phyloP scores from a whole-genome alignment of 2,797 vertebrate species.

The Schizopygopsis malacanthus region DNA sequence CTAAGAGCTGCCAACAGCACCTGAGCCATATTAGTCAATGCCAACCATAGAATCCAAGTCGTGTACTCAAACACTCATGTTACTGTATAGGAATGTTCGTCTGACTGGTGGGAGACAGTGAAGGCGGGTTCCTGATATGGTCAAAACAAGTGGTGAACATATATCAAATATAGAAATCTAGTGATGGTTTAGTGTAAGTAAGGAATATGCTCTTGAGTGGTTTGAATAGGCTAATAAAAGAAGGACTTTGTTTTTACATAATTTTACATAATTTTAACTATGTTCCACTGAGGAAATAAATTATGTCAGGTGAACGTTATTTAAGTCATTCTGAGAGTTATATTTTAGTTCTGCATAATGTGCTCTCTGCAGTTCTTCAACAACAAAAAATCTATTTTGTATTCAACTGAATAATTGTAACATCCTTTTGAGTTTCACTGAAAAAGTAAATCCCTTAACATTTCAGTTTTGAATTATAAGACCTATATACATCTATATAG shows the following conservation, averaged over 20 bases:
- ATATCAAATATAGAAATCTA: constrained; percentile 1
- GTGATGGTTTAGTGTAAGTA: background rate
- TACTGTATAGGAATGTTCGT: constrained; percentile 43
- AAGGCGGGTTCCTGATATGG: constrained; percentile 26
- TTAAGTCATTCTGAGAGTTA: background rate
- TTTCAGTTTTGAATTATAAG: background rate
- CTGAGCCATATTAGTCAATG: constrained; percentile 37
- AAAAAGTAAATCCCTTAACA: background rate
- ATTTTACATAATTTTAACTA: background rate
- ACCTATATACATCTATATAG: background rate
- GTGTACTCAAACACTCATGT: constrained; percentile 26
- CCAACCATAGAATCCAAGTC: constrained; percentile 13
- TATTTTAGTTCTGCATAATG: background rate
- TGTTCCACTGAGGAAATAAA: background rate
- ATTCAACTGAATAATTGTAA: background rate
- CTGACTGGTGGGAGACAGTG: constrained; percentile 34
- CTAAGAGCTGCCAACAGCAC: constrained; percentile 44
- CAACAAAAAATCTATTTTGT: background rate
- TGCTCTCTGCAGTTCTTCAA: background rate
- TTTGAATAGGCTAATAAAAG: background rate
- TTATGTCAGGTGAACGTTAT: background rate
- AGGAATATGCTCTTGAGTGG: background rate
- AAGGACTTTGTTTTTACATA: background rate
- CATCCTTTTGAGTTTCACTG: background rate
- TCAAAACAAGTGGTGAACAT: constrained; percentile 17